These are phyloP conservation scores for Galaxias olidus DNA, from an alignment of 2,797 vertebrate genomes.

Conservation along the genomic window DNA sequence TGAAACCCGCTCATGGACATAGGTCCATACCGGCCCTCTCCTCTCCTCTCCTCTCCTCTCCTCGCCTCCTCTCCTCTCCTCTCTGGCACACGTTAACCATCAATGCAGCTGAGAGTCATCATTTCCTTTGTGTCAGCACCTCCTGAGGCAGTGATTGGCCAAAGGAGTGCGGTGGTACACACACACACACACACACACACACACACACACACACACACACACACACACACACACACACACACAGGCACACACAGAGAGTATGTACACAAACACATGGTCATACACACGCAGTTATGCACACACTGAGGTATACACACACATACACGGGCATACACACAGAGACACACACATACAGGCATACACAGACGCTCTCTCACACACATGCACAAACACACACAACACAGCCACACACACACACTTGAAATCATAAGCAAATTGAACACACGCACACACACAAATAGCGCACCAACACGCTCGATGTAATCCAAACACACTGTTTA, in stretches of 20 bases:
- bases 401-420: not conserved
- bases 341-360: not conserved
- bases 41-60: not conserved
- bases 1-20: too few relatives aligned
- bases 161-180: slow-evolving; percentile 3
- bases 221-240: slow-evolving; percentile 15
- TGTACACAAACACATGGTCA: not conserved
- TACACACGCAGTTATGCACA: not conserved
- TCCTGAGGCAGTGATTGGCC: slow-evolving; percentile 39
- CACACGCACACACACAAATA: not conserved
- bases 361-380: not conserved
- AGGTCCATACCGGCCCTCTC: slow-evolving; percentile 10
- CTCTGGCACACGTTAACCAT: slow-evolving; percentile 38
- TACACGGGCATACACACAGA: slow-evolving; percentile 3
- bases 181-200: slow-evolving; percentile 21
- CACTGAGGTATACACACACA: not conserved
- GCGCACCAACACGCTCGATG: too few relatives aligned
- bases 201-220: slow-evolving; percentile 3
- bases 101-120: slow-evolving; percentile 36
- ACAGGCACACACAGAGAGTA: not conserved
- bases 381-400: not conserved
- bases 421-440: too few relatives aligned
- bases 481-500: too few relatives aligned
- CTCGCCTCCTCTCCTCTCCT: not conserved
- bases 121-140: slow-evolving; percentile 52